These are phyloP conservation scores for Sanderia malayensis DNA, from an alignment of 30 jellyfish, hydroid and myxozoan genomes.

Conservation along the genomic window DNA sequence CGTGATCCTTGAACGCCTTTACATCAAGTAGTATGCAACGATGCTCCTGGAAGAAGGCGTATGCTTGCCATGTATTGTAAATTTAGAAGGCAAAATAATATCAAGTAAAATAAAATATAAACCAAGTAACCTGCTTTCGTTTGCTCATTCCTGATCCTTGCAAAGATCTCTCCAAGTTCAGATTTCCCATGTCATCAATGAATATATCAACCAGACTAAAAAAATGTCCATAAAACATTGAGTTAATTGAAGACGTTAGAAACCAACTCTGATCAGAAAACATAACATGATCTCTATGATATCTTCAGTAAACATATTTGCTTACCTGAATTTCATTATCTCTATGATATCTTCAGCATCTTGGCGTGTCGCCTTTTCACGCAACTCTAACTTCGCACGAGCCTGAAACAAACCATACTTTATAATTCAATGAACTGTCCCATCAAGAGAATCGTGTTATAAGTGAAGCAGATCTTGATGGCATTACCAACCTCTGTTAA, in stretches of 20 bases:
- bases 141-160: conserved; percentile 99
- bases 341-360: conserved; percentile 98
- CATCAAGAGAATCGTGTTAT: too few species aligned
- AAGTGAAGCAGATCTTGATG: too few species aligned
- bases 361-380: conserved; percentile 84
- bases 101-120: background rate
- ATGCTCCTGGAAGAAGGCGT: background rate
- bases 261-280: too few species aligned
- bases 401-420: conserved; percentile 61
- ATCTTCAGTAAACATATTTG: too few species aligned
- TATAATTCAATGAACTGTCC: too few species aligned
- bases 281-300: too few species aligned
- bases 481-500: conserved; percentile 89
- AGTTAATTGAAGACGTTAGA: too few species aligned
- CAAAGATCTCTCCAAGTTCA: conserved; percentile 82
- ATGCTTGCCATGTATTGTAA: background rate
- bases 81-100: background rate
- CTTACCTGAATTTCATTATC: conserved; percentile 93
- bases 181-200: conserved; percentile 69
- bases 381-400: conserved; percentile 93
- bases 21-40: too few species aligned
- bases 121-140: conserved; percentile 83
- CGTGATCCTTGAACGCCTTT: too few species aligned
- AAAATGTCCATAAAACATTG: background rate
- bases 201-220: conserved; percentile 88